Evolutionary conservation across 2,888 invertebrate genomes (phyloP).

Genomic region (Polia nebulosa): DNA sequence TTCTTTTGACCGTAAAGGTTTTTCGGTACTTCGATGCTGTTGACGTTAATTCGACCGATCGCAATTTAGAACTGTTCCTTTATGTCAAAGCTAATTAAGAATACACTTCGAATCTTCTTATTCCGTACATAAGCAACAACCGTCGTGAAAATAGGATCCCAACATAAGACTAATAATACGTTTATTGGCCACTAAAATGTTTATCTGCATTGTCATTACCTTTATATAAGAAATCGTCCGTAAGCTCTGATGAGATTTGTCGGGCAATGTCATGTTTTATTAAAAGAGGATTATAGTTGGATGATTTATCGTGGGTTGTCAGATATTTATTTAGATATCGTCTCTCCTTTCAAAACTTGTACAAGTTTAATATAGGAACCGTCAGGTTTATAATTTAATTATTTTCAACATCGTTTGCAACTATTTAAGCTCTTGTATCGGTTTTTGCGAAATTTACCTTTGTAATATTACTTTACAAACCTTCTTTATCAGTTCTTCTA

Average conservation of each 20-base stretch:
- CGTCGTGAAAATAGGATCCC: neutral
- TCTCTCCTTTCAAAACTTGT: slow-evolving; percentile 8
- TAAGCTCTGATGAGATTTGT: slow-evolving; percentile 3
- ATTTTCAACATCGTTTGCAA: too few relatives aligned
- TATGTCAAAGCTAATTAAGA: neutral
- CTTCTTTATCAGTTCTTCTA: too few relatives aligned
- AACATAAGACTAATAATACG: slow-evolving; percentile 10
- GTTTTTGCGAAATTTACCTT: too few relatives aligned
- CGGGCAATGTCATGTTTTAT: slow-evolving; percentile 14
- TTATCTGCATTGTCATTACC: slow-evolving; percentile 3
- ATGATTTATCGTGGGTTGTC: slow-evolving; percentile 8
- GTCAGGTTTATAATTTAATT: too few relatives aligned
- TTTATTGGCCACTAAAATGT: slow-evolving; percentile 14
- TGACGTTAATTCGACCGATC: neutral
- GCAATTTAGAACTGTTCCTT: neutral
- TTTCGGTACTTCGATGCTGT: neutral
- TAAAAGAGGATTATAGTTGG: slow-evolving; percentile 9
- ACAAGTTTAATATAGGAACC: neutral
- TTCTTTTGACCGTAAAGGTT: neutral
- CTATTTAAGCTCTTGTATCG: too few relatives aligned
- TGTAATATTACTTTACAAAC: too few relatives aligned
- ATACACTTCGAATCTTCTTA: neutral
- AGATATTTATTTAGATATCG: neutral
- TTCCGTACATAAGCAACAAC: neutral
- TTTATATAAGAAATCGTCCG: slow-evolving; percentile 10